Base-by-base conservation (phyloP, 2,888 invertebrate species). In the Melinaea marsaeus region DNA sequence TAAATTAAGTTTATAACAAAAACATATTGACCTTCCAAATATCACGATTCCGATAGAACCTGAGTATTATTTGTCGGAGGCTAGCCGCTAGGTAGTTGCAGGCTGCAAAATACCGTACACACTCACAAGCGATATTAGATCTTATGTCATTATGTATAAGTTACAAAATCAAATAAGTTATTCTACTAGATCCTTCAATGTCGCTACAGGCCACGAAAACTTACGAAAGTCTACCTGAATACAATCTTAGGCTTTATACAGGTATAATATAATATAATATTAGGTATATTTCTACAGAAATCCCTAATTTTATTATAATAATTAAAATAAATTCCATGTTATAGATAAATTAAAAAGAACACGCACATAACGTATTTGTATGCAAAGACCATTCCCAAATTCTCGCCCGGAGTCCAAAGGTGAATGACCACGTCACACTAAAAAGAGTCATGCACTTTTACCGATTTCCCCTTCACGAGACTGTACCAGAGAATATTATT, bases 181-280 rank as follows among this genome's bases (percentile, higher is more conserved):
- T 60, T 66, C 60, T 86, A 88, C 87, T 87, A 84, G 83, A 81
- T 77, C 77, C 75, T 75, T 86, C 84, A 85, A 86, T 85, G 86
- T 85, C 85, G 77, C 73, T 72, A 74, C 72, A 74, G 73, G 82
- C 83, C 86, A 88, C 88, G 88, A 86, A 79, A 80, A 82, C 80
- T 88, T 86, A 82, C 86, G 86, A 88, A 87, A 89, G 82, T 77
- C 76, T 51, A n/a, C 33, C 13, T 55, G 35, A 45, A 57, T 54
- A 45, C 48, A 42, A 5, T 13, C 55, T 64, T 61, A 57, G 56
- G 35, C 55, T 47, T 13, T 11, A 60, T n/a, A 13, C 22, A 33
- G 32, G 70, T 67, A 72, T 71, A 70, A 72, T 55, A 32, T 58
- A 35, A 54, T 47, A 58, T 54, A 45, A 55, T 33, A 33, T 42